Percentiles rank a stretch among this genome's conserved stretches.
These are phyloP conservation scores for Melanargia galathea DNA, from an alignment of 2,888 invertebrate genomes.

Conservation along the genomic window DNA sequence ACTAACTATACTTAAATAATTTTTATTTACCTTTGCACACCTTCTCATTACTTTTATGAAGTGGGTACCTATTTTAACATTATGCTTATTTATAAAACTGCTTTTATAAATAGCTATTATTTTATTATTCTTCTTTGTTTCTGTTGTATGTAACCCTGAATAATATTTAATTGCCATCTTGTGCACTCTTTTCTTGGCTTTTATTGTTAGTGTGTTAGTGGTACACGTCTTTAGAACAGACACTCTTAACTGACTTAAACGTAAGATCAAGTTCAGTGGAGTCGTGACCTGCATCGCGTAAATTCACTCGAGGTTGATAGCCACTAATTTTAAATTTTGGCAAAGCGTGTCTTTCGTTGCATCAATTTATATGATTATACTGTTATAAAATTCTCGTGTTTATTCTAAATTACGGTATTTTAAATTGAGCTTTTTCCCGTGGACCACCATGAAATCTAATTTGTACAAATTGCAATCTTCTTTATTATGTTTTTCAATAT, in stretches of 20 bases:
- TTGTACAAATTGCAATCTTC: conserved; percentile 10
- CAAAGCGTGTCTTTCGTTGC: conserved; percentile 16
- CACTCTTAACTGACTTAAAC: no score
- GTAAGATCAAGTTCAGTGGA: background rate
- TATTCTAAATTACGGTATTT: conserved; percentile 17
- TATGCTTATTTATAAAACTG: no score
- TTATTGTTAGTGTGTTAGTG: background rate
- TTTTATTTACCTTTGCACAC: no score
- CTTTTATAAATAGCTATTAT: no score
- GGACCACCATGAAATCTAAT: conserved; percentile 21
- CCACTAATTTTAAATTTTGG: conserved; percentile 24
- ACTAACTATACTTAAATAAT: background rate
- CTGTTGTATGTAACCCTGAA: no score
- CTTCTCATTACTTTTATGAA: no score
- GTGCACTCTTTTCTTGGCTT: background rate
- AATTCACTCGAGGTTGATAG: conserved; percentile 10
- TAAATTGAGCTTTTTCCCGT: conserved; percentile 2
- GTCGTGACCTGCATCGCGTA: conserved; percentile 18
- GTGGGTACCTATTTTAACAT: no score
- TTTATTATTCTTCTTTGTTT: no score
- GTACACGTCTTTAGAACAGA: background rate
- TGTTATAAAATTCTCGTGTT: conserved; percentile 14
- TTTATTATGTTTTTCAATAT: conserved; percentile 8
- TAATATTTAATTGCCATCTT: background rate
- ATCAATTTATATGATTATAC: conserved; percentile 18